A percentile compares a stretch with the other conserved stretches of the same genome.
Evolutionary conservation across 2,113 vertebrate genomes (phyloP).

Genomic region (Chrysemys picta): DNA sequence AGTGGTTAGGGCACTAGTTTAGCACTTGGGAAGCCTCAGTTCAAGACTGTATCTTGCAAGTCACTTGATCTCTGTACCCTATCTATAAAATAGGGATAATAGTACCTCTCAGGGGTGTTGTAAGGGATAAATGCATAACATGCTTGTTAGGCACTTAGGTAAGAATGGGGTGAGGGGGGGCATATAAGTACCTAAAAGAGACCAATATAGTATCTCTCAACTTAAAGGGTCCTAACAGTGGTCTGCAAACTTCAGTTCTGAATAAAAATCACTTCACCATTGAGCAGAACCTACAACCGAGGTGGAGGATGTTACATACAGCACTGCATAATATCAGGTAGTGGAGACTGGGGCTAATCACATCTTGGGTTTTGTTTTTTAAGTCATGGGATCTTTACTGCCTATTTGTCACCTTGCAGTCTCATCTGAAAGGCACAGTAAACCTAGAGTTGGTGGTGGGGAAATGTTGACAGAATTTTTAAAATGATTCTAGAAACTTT

Average conservation of each 20-base stretch:
- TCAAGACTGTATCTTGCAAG: not conserved
- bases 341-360: not conserved
- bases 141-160: not conserved
- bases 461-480: not conserved
- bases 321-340: not conserved
- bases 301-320: not conserved
- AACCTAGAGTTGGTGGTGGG: not conserved
- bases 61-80: not conserved
- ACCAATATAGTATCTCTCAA: not conserved
- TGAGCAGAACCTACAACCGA: not conserved
- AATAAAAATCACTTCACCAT: not conserved
- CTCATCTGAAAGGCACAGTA: not conserved
- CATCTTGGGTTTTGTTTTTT: not conserved
- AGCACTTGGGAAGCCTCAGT: not conserved
- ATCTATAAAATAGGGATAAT: not conserved
- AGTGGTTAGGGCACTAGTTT: not conserved
- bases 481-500: rapidly evolving
- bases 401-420: not conserved
- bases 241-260: not conserved
- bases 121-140: not conserved
- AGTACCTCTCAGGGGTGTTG: not conserved
- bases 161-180: not conserved
- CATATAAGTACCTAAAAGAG: no score
- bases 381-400: not conserved
- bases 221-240: not conserved